Evolutionary conservation across 1,140 invertebrate genomes (phyloP).

Genomic region (Drosophila takahashii): DNA sequence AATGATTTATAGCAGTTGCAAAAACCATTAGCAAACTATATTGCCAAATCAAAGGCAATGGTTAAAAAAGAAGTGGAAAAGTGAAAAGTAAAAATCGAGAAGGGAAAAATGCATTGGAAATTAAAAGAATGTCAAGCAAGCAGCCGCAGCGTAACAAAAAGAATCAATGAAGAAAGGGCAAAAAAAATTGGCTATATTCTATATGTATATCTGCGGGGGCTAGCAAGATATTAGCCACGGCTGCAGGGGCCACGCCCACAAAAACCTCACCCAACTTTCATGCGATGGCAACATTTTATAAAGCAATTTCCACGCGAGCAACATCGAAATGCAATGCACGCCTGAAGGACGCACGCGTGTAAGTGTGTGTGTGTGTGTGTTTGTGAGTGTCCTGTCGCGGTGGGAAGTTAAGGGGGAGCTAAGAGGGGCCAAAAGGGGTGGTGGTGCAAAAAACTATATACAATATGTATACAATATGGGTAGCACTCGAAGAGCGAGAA

Average conservation of each 20-base stretch:
- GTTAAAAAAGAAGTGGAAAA: constrained; percentile 8
- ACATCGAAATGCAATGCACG: constrained; percentile 77
- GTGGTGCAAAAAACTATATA: constrained; percentile 50
- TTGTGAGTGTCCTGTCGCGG: constrained; percentile 43
- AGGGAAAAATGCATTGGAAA: constrained; percentile 44
- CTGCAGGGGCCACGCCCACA: constrained; percentile 56
- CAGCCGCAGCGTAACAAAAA: constrained; percentile 44
- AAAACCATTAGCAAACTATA: constrained; percentile 54
- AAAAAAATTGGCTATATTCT: constrained; percentile 17
- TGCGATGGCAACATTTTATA: constrained; percentile 75
- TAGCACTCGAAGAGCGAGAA: constrained; percentile 29
- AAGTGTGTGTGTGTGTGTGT: constrained; percentile 35
- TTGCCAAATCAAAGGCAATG: constrained; percentile 36
- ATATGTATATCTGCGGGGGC: constrained; percentile 31
- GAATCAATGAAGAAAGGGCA: constrained; percentile 23
- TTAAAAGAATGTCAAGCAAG: constrained; percentile 71
- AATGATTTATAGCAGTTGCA: constrained; percentile 57
- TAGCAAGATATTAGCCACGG: constrained; percentile 52
- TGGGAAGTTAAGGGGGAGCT: neutral
- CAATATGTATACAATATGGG: constrained; percentile 59
- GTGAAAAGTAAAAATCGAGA: constrained; percentile 12
- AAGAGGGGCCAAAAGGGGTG: no score
- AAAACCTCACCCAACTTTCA: constrained; percentile 61
- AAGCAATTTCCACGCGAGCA: constrained; percentile 75
- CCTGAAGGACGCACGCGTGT: constrained; percentile 66